Evolutionary conservation across 30 jellyfish, hydroid and myxozoan genomes (phyloP), one percentile per base, ranked within the genome.

Genomic region (Pseudorhiza aurosa): DNA sequence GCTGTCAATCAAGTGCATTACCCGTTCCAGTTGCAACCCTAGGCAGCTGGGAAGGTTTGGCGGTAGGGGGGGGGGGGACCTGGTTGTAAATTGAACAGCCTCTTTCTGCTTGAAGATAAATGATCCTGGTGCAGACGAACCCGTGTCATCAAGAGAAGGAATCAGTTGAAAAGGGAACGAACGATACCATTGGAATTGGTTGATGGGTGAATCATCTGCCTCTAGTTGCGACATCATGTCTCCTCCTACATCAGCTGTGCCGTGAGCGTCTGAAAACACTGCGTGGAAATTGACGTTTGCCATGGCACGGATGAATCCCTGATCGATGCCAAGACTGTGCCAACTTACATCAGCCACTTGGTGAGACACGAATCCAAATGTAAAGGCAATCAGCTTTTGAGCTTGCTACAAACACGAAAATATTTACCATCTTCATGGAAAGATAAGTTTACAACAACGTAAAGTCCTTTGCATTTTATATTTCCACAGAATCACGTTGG

Each of bases 301-400:
- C 98, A 91, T 91, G 9, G 98, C 89, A 18, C 87, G 91, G 18
- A 91, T 50, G 91, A 91, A 91, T 3, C 98, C 98, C 47, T 91
- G 96, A 35, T 79, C 90, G 56, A 91, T 77, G 6, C 98, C 98
- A 33, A 91, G 68, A 50, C 98, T 91, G 65, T 91, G 98, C 98
- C 98, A 91, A 22, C 95, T 84, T 7, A 91, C 64, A 68, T 91
- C 98, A 1, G 98, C 98, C 28, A 91, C 88, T 85, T 91, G 96
- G 62, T 91, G 98, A 1, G 98, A 91, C 5, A 91, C 91, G 64
- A 39, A 91, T 4, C 98, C 98, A 70, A 85, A 91, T 25, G 82
- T 68, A 39, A 91, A 91, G 15, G 98, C 98, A n/a, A 91, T 80
- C 64, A 91, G 80, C 77, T 91, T 91, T 58, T 91, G 93, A 10